Percentiles rank a stretch among this genome's conserved stretches.
Conservation (phyloP, 2,888 invertebrate species). For the Strigamia transsilvanica region DNA sequence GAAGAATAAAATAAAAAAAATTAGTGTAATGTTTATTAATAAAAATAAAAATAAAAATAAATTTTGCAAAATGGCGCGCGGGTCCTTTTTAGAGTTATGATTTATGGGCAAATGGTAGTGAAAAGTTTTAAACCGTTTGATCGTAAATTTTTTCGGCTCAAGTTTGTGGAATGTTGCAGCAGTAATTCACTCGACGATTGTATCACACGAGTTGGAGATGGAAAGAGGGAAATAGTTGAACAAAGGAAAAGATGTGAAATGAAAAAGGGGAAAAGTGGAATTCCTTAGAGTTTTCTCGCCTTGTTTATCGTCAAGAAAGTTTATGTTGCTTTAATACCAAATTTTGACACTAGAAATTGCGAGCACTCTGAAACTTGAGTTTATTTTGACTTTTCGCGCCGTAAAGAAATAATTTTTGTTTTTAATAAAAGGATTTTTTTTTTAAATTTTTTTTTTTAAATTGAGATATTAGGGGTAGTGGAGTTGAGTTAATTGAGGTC, state of each 20-base stretch:
- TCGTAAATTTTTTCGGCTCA: slow-evolving; percentile 8
- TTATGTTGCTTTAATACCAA: background rate
- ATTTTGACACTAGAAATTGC: too few species aligned
- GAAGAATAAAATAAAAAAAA: background rate
- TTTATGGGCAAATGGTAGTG: background rate
- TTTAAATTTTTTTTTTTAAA: background rate
- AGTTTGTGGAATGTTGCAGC: background rate
- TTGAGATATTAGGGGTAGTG: background rate
- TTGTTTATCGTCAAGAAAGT: background rate
- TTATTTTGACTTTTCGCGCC: too few species aligned
- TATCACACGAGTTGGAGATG: background rate
- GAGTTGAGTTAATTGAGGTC: slow-evolving; percentile 7
- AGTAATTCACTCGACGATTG: slow-evolving; percentile 8
- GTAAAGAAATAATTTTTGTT: too few species aligned
- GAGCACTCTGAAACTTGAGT: too few species aligned
- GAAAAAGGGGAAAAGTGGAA: background rate
- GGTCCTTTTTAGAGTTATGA: background rate
- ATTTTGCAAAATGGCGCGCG: background rate
- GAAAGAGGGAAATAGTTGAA: background rate
- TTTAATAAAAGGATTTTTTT: background rate
- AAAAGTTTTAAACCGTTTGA: slow-evolving; percentile 2
- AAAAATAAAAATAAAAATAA: background rate
- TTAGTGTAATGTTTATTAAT: too few species aligned
- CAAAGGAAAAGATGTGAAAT: background rate
- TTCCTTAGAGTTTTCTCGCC: background rate